Base-by-base conservation (phyloP, 1,140 invertebrate genomes). In the Sarcophaga peregrina region DNA sequence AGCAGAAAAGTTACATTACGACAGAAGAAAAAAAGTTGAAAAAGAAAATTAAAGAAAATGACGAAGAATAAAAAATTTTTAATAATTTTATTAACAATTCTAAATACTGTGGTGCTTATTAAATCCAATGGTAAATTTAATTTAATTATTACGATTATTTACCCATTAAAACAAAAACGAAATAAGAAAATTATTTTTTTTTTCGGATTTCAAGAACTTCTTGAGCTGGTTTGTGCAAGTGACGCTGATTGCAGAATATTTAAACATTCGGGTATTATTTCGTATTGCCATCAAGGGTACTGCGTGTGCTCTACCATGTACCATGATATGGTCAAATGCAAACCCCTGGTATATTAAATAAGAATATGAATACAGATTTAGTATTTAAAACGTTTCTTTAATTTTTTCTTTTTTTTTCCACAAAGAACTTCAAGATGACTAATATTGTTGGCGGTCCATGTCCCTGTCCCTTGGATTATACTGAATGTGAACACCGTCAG, bases 401-500 rank as follows among this genome's bases (percentile, higher is more conserved):
- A 45, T 2, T 25, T 68, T 68, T 68, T 46, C 8, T 17, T 45
- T 1, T 13, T 48, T 45, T 8, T 62, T 72, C 62, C 9, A 37
- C 50, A 52, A 17, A 68, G 80, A 58, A 17, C 10, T 20, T 37
- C 11, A 62, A 68, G 50, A 8, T 78, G n/a, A 89, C 76, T 3
- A 89, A 89, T 52, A 86, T 89, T 10, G 84, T 89, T 8, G 88
- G 88, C 3, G 88, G 88, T 0, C 76, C 85, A 4, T 90, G 88
- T 81, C 87, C 87, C 0, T 90, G 88, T 15, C 82, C 15, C 0
- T 83, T 84, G 50, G 84, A 82, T 0, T 6, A 86, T 78, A 50
- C 88, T 37, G 82, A 83, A 54, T 90, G 88, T 76, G 81, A 86
- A 74, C 7, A 0, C 8, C 0, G 8, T 7, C 73, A 87, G 46